Base-by-base conservation (phyloP, 1,140 invertebrate species). In the Cataglyphis hispanica region DNA sequence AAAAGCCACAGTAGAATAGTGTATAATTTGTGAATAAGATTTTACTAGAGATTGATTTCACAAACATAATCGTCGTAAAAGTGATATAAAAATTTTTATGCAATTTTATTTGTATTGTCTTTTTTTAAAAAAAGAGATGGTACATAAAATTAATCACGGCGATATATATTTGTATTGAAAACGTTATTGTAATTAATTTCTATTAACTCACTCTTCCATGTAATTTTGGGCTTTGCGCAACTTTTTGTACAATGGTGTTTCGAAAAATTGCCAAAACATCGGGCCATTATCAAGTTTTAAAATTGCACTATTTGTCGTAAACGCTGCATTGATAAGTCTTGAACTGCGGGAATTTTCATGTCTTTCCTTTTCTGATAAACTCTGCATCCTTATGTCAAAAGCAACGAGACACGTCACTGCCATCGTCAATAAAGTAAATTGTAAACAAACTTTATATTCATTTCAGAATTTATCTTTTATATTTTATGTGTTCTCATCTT, bases 261-360 rank as follows among this genome's bases (percentile, higher is more conserved):
- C 95, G 83, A 97, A 96, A 86, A 95, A 96, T 74, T 95, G 95
- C 98, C 98, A 98, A 1, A 98, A 91, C 60, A 96, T 96, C 11
- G 96, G 94, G 10, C 97, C 97, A 92, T 98, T 97, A 91, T 99
- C 98, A 0, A 98, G 96, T 91, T 96, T 96, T 70, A 98, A 95
- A 27, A 97, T 97, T 25, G 95, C 96, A 88, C 95, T 95, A 90
- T 98, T 98, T 6, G 97, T 97, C 2, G 95, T 94, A 61, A 97
- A 96, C 0, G 98, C 97, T 13, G 98, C 96, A 7, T 96, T 85
- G 76, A 98, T 97, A 11, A 98, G 94, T 91, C 95, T 96, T 0
- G 96, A 96, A 64, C 97, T 96, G 16, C 96, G 94, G 0, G 97
- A 97, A 56, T 96, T 76, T 11, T 90, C 84, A 76, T 93, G 60